These are phyloP conservation scores for Eclectus roratus DNA, from an alignment of 2,113 vertebrate genomes.

Conservation along the genomic window DNA sequence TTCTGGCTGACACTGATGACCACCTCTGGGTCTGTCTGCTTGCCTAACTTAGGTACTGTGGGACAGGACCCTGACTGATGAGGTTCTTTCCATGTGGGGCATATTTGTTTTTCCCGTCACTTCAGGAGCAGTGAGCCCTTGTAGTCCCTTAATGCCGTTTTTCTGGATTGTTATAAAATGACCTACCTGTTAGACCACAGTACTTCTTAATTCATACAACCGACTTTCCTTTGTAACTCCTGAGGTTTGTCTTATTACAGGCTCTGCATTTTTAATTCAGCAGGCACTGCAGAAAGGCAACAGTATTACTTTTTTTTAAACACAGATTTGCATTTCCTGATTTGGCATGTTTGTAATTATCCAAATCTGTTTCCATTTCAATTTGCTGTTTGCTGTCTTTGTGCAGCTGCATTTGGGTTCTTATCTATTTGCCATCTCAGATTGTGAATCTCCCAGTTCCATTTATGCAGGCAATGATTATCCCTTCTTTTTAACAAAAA, in stretches of 20 bases:
- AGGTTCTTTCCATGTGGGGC: background rate
- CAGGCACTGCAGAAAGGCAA: background rate
- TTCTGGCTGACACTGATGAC: background rate
- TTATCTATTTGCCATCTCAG: background rate
- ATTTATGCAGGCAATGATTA: background rate
- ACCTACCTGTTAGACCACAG: background rate
- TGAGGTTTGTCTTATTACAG: background rate
- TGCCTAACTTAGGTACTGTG: background rate
- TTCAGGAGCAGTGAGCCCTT: background rate
- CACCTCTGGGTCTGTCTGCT: background rate
- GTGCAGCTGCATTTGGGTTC: conserved; percentile 28
- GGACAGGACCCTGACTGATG: background rate
- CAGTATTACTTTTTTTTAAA: background rate
- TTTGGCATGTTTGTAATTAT: conserved; percentile 5
- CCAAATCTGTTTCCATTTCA: conserved; percentile 6
- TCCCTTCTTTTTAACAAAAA: background rate
- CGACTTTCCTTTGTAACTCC: background rate
- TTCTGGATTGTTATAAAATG: background rate
- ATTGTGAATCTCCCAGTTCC: background rate
- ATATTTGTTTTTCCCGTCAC: background rate
- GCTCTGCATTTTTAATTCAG: background rate
- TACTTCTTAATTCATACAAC: background rate
- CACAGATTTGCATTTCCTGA: background rate
- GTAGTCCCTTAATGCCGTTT: background rate
- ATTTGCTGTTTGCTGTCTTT: conserved; percentile 15